Evolutionary conservation across 2,888 invertebrate genomes (phyloP).

Genomic region (Melangyna quadrimaculata): DNA sequence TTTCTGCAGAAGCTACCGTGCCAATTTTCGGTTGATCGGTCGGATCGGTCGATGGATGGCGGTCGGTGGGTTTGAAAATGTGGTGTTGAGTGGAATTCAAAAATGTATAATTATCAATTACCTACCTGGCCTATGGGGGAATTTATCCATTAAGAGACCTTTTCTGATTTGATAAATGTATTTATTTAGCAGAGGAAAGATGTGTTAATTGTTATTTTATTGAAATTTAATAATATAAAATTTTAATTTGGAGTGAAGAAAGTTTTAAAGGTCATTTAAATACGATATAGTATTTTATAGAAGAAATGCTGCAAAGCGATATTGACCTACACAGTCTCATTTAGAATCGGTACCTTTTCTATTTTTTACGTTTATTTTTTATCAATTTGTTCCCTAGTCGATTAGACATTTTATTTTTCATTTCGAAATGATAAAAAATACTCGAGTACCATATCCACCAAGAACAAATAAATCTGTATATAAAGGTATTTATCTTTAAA

Average conservation of each 20-base stretch:
- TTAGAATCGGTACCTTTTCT: too few relatives aligned
- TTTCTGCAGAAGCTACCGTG: slow-evolving; percentile 42
- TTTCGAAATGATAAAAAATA: too few relatives aligned
- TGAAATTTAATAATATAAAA: neutral
- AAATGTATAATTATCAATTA: slow-evolving; percentile 54
- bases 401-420: too few relatives aligned
- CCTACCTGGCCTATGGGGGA: slow-evolving; percentile 17
- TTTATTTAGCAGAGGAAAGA: neutral
- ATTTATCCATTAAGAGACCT: slow-evolving; percentile 32
- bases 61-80: neutral
- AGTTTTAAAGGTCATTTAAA: neutral
- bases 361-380: too few relatives aligned
- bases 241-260: neutral
- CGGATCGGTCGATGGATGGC: too few relatives aligned
- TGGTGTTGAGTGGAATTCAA: slow-evolving; percentile 17
- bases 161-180: neutral
- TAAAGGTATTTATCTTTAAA: neutral
- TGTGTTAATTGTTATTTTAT: slow-evolving; percentile 42
- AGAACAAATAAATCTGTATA: neutral
- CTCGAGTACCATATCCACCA: neutral
- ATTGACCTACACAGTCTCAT: too few relatives aligned
- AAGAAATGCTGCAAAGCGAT: too few relatives aligned
- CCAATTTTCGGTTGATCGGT: neutral
- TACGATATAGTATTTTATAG: too few relatives aligned
- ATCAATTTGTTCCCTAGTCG: too few relatives aligned